Percentiles rank a stretch among this genome's conserved stretches.
Evolutionary conservation across 2,888 invertebrate genomes (phyloP).

Genomic region (Lasius platythorax): DNA sequence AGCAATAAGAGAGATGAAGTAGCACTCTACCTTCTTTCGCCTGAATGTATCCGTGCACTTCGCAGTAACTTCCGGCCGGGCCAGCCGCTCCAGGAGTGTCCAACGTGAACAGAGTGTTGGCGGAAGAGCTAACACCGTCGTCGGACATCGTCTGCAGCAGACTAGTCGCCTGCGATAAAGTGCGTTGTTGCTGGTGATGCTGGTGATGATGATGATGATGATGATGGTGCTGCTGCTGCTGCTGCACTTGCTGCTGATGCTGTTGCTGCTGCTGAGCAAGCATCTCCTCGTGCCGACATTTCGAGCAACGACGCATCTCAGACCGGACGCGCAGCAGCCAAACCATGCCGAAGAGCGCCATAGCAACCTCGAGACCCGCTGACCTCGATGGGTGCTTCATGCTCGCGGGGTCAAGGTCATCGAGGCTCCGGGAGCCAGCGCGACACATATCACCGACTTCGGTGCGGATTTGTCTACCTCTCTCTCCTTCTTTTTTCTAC

Average conservation of each 20-base stretch:
- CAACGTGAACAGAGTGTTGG: conserved; percentile 87
- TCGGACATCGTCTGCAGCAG: conserved; percentile 77
- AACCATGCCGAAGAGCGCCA: conserved; percentile 95
- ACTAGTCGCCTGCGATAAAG: conserved; percentile 72
- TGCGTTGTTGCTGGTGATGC: conserved; percentile 79
- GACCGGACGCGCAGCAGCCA: conserved; percentile 94
- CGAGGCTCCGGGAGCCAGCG: conserved; percentile 82
- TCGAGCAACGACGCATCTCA: conserved; percentile 92
- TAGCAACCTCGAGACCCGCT: conserved; percentile 87
- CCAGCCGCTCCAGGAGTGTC: conserved; percentile 85
- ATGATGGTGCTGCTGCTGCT: conserved; percentile 63
- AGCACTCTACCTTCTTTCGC: conserved; percentile 87
- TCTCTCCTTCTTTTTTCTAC: conserved; percentile 30
- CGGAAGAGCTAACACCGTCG: conserved; percentile 82
- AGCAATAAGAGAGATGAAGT: background rate
- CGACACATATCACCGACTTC: conserved; percentile 79
- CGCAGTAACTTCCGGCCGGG: conserved; percentile 87
- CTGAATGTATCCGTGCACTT: conserved; percentile 88
- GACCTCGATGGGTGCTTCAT: conserved; percentile 85
- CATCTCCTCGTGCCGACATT: conserved; percentile 88
- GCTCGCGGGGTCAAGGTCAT: conserved; percentile 83
- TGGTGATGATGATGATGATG: conserved; percentile 77
- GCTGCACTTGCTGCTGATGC: conserved; percentile 73
- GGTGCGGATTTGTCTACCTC: conserved; percentile 49
- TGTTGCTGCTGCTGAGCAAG: conserved; percentile 82